A percentile compares a stretch with the other conserved stretches of the same genome.
These are phyloP conservation scores for Labeo calbasu DNA, from an alignment of 2,797 vertebrate species.

Conservation along the genomic window DNA sequence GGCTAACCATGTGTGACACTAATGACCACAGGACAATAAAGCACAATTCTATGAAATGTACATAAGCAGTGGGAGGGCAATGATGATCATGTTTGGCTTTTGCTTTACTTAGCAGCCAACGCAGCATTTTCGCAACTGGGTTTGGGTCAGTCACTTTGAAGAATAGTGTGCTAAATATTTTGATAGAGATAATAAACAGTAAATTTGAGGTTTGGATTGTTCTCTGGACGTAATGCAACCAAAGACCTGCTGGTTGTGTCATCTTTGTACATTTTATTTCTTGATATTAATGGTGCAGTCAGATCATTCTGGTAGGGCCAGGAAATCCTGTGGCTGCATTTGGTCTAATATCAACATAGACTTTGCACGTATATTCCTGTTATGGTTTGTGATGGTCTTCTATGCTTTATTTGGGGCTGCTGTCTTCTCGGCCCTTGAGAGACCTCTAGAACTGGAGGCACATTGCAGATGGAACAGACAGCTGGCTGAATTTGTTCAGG, in stretches of 20 bases:
- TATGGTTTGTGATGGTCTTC: slow-evolving; percentile 64
- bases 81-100: slow-evolving; percentile 4
- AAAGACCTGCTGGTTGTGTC: slow-evolving; percentile 17
- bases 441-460: slow-evolving; percentile 66
- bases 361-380: slow-evolving; percentile 61
- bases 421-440: slow-evolving; percentile 71
- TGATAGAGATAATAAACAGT: not conserved
- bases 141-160: not conserved
- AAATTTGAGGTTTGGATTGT: not conserved
- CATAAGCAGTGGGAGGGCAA: not conserved
- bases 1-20: not conserved
- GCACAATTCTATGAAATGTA: slow-evolving; percentile 17
- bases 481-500: slow-evolving; percentile 59
- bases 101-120: not conserved
- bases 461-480: slow-evolving; percentile 64
- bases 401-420: slow-evolving; percentile 73
- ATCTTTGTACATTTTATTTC: not conserved
- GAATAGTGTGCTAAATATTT: not conserved
- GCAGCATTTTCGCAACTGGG: not conserved
- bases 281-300: slow-evolving; percentile 23
- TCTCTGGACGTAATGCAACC: not conserved
- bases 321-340: not conserved
- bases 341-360: slow-evolving; percentile 55
- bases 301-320: not conserved
- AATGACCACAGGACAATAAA: not conserved